phyloP scores from a whole-genome alignment of 1,140 invertebrate genomes.

The Magallana gigas region DNA sequence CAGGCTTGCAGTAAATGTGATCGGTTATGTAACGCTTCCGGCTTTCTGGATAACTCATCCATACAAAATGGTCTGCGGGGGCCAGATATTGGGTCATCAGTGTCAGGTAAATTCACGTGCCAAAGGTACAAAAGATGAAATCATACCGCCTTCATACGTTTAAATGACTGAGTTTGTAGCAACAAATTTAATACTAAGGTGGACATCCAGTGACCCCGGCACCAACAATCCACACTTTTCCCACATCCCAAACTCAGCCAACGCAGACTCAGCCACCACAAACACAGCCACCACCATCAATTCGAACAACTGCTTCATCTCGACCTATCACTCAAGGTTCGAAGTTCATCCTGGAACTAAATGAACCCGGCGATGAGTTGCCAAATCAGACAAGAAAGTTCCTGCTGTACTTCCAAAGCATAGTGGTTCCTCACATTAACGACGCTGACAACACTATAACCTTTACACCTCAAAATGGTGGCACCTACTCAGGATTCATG shows the following conservation, averaged over 20 bases:
- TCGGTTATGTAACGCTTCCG: conserved; percentile 61
- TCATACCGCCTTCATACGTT: too few species aligned
- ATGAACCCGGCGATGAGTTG: conserved; percentile 69
- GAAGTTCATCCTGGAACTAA: conserved; percentile 71
- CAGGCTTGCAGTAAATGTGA: conserved; percentile 69
- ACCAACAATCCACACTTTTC: conserved; percentile 12
- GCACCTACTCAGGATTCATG: conserved; percentile 64
- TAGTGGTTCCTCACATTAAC: conserved; percentile 61
- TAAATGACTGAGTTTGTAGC: too few species aligned
- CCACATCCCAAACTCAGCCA: neutral
- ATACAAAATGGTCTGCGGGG: conserved; percentile 61
- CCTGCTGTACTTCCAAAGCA: conserved; percentile 68
- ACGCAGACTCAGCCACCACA: conserved; percentile 6
- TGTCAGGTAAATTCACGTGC: neutral
- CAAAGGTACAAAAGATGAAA: too few species aligned
- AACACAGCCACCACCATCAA: conserved; percentile 6
- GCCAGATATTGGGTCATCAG: conserved; percentile 10
- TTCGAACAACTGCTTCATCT: conserved; percentile 19
- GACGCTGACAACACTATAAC: conserved; percentile 50
- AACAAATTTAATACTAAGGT: neutral
- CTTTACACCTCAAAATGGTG: conserved; percentile 62
- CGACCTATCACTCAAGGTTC: conserved; percentile 20
- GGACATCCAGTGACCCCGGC: conserved; percentile 8
- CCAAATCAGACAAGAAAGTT: conserved; percentile 71
- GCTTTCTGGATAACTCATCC: conserved; percentile 58